Evolutionary conservation across 2,113 vertebrate genomes (phyloP), one percentile per base, ranked within the genome.

Genomic region (Neotoma lepida): DNA sequence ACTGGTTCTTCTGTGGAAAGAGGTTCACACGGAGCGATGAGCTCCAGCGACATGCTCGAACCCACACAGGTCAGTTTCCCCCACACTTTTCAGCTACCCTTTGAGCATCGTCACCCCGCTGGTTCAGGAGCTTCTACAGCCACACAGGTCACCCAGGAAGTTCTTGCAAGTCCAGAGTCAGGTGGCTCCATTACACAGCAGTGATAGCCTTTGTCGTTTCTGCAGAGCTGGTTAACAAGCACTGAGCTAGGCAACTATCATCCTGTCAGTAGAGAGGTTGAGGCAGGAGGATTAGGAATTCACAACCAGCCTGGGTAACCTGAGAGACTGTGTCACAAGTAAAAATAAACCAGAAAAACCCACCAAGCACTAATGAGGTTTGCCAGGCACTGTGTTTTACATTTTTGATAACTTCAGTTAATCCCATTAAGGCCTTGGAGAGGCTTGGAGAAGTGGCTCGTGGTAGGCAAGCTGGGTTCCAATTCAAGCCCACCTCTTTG

Each of bases 1-100:
- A 98, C 98, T 99, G 99, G 99, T 99, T 99, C 13, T 99, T 99
- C 98, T 99, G 99, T 22, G 99, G 99, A 51, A 99, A 99, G 93
- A 98, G 99, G 35, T 99, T 99, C 98, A 99, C 99, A 0, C 99
- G 99, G 96, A 99, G 99, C 0, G 99, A 99, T 1, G 99, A 99
- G 96, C 99, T 99, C 88, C 99, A 99, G 98, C 97, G 99, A 58
- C 99, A 99, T 18, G 99, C 99, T 6, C 98, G 99, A 95, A 99
- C 99, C 0, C 99, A 99, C 98, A 99, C 99, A 98, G 99, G 99
- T 99, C 96, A 44, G 98, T 54, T 0, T 15, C 30, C 20, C 20
- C 15, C 0, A 4, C 63, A 1, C 88, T 6, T 9, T 49, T 9
- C 28, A 1, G 3, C 14, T 22, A 8, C 14, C 73, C 39, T 26